Evolutionary conservation across 2,888 invertebrate species (phyloP).

Genomic region (Troides helena): DNA sequence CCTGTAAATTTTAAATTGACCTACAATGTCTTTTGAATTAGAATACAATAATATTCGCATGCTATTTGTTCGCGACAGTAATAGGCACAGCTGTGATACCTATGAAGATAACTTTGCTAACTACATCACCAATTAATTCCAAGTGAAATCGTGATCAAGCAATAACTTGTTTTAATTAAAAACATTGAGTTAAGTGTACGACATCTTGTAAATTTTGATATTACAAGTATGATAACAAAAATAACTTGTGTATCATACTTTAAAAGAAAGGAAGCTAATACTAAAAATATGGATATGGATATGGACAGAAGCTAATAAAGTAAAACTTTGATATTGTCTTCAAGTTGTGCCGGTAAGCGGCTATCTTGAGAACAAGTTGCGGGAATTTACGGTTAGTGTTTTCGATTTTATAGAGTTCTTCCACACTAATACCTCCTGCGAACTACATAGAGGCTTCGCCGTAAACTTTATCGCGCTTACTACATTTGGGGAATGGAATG

Average conservation of each 20-base stretch:
- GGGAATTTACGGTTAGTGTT: slow-evolving; percentile 51
- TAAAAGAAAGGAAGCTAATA: background rate
- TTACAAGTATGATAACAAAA: background rate
- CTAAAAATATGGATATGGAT: background rate
- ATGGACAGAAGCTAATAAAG: slow-evolving; percentile 25
- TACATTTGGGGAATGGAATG: slow-evolving; percentile 58
- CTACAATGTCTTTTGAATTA: too few species aligned
- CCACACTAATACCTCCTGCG: slow-evolving; percentile 51
- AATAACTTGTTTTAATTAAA: too few species aligned
- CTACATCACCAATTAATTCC: too few species aligned
- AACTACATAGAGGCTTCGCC: slow-evolving; percentile 52
- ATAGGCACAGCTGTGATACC: too few species aligned
- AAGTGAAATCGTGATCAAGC: too few species aligned
- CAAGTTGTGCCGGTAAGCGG: slow-evolving; percentile 21
- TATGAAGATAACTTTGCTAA: too few species aligned
- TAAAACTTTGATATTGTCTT: slow-evolving; percentile 27
- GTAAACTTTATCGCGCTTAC: slow-evolving; percentile 55
- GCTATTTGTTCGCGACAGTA: too few species aligned
- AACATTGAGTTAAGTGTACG: background rate
- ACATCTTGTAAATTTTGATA: background rate
- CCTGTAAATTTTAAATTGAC: too few species aligned
- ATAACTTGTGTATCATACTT: background rate
- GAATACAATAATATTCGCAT: too few species aligned
- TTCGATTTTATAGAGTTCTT: slow-evolving; percentile 59
- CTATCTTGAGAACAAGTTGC: slow-evolving; percentile 32